Evolutionary conservation across 1,140 invertebrate genomes (phyloP).

Genomic region (Drosophila pallidifrons): DNA sequence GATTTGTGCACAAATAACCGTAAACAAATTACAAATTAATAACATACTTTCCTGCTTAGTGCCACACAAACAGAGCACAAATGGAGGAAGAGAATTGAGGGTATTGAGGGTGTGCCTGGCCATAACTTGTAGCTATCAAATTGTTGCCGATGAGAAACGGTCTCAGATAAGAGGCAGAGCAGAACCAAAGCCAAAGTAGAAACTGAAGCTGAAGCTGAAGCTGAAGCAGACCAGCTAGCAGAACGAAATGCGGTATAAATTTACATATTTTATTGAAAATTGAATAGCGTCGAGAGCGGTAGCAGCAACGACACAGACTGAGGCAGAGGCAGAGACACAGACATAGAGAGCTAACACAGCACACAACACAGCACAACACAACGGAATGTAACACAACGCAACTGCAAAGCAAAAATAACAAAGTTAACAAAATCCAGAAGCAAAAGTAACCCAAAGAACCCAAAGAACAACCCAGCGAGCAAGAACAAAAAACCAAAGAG

Average conservation of each 20-base stretch:
- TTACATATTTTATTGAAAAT: conserved; percentile 83
- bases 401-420: conserved; percentile 69
- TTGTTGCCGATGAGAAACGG: conserved; percentile 65
- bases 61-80: conserved; percentile 15
- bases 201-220: not conserved
- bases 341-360: conserved; percentile 30
- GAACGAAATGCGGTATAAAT: conserved; percentile 79
- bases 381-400: conserved; percentile 1
- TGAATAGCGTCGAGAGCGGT: conserved; percentile 65
- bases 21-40: conserved; percentile 83
- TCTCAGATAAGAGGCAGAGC: conserved; percentile 50
- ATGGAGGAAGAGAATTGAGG: not conserved
- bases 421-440: conserved; percentile 82
- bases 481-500: conserved; percentile 45
- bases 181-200: not conserved
- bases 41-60: conserved; percentile 79
- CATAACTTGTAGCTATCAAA: conserved; percentile 80
- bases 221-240: conserved; percentile 29
- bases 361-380: conserved; percentile 16
- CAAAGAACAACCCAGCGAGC: conserved; percentile 23
- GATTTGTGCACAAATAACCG: conserved; percentile 82
- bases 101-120: conserved; percentile 6
- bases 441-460: conserved; percentile 46
- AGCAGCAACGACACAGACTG: not conserved
- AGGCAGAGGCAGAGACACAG: not conserved